A percentile compares a stretch with the other conserved stretches of the same genome.
phyloP scores from a whole-genome alignment of 1,140 invertebrate genomes.

The Batillaria attramentaria region DNA sequence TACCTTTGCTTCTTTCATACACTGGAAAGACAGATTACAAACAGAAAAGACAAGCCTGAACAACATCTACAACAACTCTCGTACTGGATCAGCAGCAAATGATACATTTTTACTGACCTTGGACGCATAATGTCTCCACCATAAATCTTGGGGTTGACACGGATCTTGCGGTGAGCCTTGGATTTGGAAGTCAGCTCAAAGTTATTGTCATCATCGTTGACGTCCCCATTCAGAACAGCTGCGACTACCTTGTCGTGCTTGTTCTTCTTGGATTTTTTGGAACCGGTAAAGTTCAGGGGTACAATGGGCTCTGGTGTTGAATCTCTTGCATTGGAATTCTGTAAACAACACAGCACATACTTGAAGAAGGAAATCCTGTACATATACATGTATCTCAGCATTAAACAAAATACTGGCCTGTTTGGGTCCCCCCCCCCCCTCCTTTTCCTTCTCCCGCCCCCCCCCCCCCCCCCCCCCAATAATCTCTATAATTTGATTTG shows the following conservation, averaged over 20 bases:
- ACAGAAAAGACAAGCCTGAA: too few species aligned
- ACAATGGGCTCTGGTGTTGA: slow-evolving; percentile 60
- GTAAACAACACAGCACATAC: slow-evolving; percentile 25
- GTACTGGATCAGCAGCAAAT: too few species aligned
- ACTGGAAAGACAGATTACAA: neutral
- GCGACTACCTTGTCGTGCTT: slow-evolving; percentile 37
- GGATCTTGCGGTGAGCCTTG: slow-evolving; percentile 70
- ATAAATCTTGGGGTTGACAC: slow-evolving; percentile 68
- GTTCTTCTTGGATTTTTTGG: slow-evolving; percentile 50
- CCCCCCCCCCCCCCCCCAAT: too few species aligned
- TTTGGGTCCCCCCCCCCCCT: too few species aligned
- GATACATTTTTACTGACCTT: slow-evolving; percentile 61
- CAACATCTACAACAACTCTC: too few species aligned
- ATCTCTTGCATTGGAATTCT: slow-evolving; percentile 58
- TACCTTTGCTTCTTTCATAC: too few species aligned
- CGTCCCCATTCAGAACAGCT: slow-evolving; percentile 46
- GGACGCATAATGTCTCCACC: slow-evolving; percentile 69
- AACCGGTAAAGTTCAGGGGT: slow-evolving; percentile 39
- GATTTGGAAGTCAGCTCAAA: slow-evolving; percentile 72
- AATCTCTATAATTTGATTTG: too few species aligned
- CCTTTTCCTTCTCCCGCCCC: too few species aligned
- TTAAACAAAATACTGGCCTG: too few species aligned
- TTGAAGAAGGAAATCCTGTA: neutral
- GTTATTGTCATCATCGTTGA: slow-evolving; percentile 63
- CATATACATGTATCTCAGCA: too few species aligned